Evolutionary conservation across 2,888 invertebrate genomes (phyloP).

Genomic region (Meghimatium bilineatum): DNA sequence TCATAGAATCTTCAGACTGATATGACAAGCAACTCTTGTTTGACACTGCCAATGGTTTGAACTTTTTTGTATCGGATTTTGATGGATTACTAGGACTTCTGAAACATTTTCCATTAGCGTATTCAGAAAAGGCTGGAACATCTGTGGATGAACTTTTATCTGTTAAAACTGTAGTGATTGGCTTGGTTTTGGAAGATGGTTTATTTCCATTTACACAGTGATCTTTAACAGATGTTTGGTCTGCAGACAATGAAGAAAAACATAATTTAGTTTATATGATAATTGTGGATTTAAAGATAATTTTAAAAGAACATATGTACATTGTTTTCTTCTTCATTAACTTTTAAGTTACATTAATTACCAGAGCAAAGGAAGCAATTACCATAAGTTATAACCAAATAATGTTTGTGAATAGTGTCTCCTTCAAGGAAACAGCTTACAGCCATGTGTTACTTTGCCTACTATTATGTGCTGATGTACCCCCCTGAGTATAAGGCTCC

Average conservation of each 20-base stretch:
- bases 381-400: no score
- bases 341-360: no score
- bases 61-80: not conserved
- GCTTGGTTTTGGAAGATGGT: not conserved
- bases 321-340: no score
- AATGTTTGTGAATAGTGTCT: no score
- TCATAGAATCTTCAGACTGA: constrained; percentile 32
- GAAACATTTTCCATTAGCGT: not conserved
- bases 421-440: no score
- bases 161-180: no score
- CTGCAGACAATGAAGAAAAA: not conserved
- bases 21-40: not conserved
- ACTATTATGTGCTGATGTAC: no score
- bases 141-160: not conserved
- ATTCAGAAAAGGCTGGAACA: not conserved
- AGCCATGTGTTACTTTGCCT: no score
- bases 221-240: not conserved
- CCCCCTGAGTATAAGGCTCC: no score
- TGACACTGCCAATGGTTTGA: not conserved
- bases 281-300: not conserved
- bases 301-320: no score
- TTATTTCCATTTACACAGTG: not conserved
- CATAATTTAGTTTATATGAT: not conserved
- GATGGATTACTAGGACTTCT: not conserved
- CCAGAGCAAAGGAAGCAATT: no score